Evolutionary conservation across 2,113 vertebrate genomes (phyloP).

Genomic region (Hiodon tergisus): DNA sequence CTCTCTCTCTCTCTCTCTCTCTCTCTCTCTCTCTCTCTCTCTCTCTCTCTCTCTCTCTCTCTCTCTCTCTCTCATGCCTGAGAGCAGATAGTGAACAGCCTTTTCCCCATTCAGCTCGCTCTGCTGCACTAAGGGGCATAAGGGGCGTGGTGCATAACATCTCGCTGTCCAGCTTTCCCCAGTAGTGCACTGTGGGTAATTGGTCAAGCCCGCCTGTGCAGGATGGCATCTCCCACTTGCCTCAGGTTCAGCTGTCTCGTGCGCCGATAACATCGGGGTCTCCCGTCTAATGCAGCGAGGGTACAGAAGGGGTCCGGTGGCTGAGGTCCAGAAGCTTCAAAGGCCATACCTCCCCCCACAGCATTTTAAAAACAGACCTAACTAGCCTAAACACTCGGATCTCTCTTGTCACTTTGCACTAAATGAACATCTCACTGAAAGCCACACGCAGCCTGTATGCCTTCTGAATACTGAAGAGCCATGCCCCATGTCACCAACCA

Average conservation of each 20-base stretch:
- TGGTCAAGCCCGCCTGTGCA: not conserved
- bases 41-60: too few relatives aligned
- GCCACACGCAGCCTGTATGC: too few relatives aligned
- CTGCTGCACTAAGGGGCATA: constrained; percentile 58
- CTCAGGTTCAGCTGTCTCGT: constrained; percentile 58
- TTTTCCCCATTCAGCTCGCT: constrained; percentile 42
- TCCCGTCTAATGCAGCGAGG: constrained; percentile 51
- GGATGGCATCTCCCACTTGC: constrained; percentile 2
- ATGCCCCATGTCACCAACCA: too few relatives aligned
- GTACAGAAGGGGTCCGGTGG: constrained; percentile 54
- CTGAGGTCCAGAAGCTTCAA: not conserved
- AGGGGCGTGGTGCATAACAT: not conserved
- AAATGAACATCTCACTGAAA: too few relatives aligned
- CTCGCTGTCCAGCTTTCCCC: not conserved
- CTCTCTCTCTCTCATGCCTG: too few relatives aligned
- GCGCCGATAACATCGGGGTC: constrained; percentile 43
- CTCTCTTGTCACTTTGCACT: too few relatives aligned
- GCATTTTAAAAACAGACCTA: not conserved
- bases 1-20: too few relatives aligned
- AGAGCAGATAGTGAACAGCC: too few relatives aligned
- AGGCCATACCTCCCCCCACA: not conserved
- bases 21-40: too few relatives aligned
- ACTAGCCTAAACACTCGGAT: too few relatives aligned
- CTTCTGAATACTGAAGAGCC: too few relatives aligned
- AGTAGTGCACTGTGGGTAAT: constrained; percentile 1